Evolutionary conservation across 1,140 invertebrate species (phyloP).

Genomic region (Apis dorsata): DNA sequence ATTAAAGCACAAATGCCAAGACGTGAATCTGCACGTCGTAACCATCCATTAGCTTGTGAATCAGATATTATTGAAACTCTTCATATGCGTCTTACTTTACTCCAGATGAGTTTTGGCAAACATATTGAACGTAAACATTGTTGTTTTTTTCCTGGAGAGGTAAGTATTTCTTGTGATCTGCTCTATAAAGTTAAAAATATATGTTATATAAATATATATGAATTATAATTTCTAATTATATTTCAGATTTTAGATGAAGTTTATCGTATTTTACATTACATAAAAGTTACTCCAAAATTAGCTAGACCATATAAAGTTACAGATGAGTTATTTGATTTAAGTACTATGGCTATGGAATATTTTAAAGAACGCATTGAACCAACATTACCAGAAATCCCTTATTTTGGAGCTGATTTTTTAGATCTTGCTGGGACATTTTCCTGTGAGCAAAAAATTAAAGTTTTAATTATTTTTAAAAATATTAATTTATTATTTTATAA

Average conservation of each 20-base stretch:
- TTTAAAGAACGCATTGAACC: conserved; percentile 95
- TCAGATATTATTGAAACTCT: conserved; percentile 94
- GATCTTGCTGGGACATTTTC: conserved; percentile 86
- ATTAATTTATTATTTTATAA: background rate
- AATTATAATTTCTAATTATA: conserved; percentile 26
- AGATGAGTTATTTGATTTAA: conserved; percentile 94
- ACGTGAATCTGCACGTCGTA: conserved; percentile 90
- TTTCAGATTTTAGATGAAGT: conserved; percentile 86
- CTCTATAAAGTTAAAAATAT: background rate
- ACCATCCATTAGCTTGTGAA: conserved; percentile 91
- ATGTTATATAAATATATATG: background rate
- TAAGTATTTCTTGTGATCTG: conserved; percentile 70
- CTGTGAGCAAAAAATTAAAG: conserved; percentile 78
- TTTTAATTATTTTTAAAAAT: background rate
- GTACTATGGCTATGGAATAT: conserved; percentile 96
- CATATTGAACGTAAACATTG: conserved; percentile 94
- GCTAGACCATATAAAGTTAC: conserved; percentile 92
- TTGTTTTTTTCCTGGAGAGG: conserved; percentile 94
- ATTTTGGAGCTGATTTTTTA: conserved; percentile 91
- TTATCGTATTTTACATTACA: conserved; percentile 89
- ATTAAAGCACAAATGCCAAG: conserved; percentile 95
- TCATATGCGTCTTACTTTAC: conserved; percentile 91
- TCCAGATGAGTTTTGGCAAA: conserved; percentile 95
- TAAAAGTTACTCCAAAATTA: conserved; percentile 89
- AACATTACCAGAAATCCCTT: conserved; percentile 91